Conservation (phyloP, 1,140 invertebrate genomes). For the Euura lappo region DNA sequence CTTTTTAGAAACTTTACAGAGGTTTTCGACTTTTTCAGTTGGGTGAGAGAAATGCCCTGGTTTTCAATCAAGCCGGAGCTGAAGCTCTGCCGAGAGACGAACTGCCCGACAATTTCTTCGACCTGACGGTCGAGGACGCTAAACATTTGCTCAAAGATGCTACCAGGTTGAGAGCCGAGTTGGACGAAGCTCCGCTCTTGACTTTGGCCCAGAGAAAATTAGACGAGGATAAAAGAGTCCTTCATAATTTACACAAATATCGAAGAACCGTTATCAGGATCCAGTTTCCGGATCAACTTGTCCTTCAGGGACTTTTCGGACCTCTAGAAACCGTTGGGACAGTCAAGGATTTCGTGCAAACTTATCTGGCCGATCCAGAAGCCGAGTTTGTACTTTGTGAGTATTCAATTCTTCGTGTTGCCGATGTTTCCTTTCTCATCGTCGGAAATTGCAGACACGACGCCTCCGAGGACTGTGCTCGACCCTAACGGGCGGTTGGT, state of each 20-base stretch:
- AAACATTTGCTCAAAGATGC: constrained; percentile 73
- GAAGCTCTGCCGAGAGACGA: constrained; percentile 65
- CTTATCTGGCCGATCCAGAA: constrained; percentile 67
- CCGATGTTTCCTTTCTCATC: constrained; percentile 23
- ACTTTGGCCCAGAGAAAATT: constrained; percentile 69
- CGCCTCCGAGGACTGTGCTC: constrained; percentile 75
- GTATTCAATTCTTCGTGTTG: constrained; percentile 43
- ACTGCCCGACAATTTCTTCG: constrained; percentile 83
- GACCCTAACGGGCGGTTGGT: constrained; percentile 64
- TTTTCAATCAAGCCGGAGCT: constrained; percentile 69
- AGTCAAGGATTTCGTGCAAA: constrained; percentile 74
- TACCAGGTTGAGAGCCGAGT: constrained; percentile 64
- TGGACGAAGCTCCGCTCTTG: constrained; percentile 72
- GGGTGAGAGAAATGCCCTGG: constrained; percentile 72
- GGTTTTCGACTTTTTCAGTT: constrained; percentile 57
- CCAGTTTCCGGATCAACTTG: constrained; percentile 80
- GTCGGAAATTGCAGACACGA: constrained; percentile 64
- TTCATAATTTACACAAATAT: constrained; percentile 70
- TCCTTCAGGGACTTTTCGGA: constrained; percentile 80
- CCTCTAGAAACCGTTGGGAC: constrained; percentile 71
- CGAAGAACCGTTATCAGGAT: constrained; percentile 77
- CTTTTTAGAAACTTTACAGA: too few species aligned
- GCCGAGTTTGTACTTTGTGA: constrained; percentile 78
- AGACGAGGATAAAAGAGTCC: constrained; percentile 65
- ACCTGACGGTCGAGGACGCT: constrained; percentile 80